A percentile compares a stretch with the other conserved stretches of the same genome.
phyloP scores from a whole-genome alignment of 2,888 invertebrate genomes.

The Erebia ligea region DNA sequence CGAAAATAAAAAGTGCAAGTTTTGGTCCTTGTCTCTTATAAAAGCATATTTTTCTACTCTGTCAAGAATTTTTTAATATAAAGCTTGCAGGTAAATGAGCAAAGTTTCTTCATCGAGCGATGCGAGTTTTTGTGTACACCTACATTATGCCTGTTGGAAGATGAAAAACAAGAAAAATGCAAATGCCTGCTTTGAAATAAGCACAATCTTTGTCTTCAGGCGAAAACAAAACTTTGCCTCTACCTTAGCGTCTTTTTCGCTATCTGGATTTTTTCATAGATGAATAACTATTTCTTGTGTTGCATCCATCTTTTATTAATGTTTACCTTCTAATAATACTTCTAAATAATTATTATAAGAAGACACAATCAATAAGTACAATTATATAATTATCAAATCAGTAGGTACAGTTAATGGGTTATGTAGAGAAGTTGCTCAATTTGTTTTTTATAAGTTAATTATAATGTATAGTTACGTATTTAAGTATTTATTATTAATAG shows the following conservation, averaged over 20 bases:
- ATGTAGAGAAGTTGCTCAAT: too few relatives aligned
- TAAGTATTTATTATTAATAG: too few relatives aligned
- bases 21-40: not conserved
- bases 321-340: not conserved
- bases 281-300: conserved; percentile 15
- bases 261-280: conserved; percentile 24
- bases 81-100: conserved; percentile 39
- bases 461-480: too few relatives aligned
- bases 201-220: conserved; percentile 37
- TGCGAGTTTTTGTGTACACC: conserved; percentile 38
- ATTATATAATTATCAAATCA: too few relatives aligned
- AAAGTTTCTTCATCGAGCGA: conserved; percentile 40
- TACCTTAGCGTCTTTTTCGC: conserved; percentile 23
- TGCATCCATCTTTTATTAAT: not conserved
- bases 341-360: too few relatives aligned
- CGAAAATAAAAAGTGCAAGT: not conserved
- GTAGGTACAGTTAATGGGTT: too few relatives aligned
- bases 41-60: conserved; percentile 16
- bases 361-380: too few relatives aligned
- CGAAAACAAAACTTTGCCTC: conserved; percentile 29
- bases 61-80: conserved; percentile 36
- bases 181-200: conserved; percentile 38
- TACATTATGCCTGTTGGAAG: conserved; percentile 36
- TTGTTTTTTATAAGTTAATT: too few relatives aligned
- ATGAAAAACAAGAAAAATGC: conserved; percentile 37